Evolutionary conservation across 2,113 vertebrate genomes (phyloP), one percentile per base, ranked within the genome.

Genomic region (Austrofundulus limnaeus): DNA sequence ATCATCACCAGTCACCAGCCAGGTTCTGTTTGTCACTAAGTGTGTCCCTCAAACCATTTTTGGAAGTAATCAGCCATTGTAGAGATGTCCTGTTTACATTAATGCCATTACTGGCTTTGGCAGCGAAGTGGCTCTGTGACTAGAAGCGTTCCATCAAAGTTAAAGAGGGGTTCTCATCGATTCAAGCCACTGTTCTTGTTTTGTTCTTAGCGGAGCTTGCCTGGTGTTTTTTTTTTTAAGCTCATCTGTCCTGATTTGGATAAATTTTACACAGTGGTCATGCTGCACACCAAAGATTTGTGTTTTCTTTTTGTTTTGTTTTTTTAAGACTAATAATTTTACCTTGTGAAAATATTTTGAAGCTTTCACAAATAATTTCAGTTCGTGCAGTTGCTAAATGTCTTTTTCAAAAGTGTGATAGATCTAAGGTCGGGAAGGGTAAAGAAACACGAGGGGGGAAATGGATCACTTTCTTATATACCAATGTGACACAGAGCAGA

Each of bases 31-130:
- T 53, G 67, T 60, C 62, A 39, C 25, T 2, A n/a, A 58, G 46
- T 54, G 24, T 64, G 63, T 77, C 67, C n/a, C 62, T 78, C 56
- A 69, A 68, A 72, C 74, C 56, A 62, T 52, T 70, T 64, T 53
- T 50, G 49, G 38, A 71, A 45, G 41, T 49, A 57, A 83, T 79
- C 42, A 72, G 54, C 58, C 47, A 56, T 49, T 54, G 45, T 41
- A 37, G 52, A 43, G 38, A 64, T 34, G 52, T 60, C 19, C 54
- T 56, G 11, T 66, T 50, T 11, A 9, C 21, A 45, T 71, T 69
- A 31, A 17, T 19, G 47, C 16, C 23, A 54, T 49, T 46, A 10
- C 20, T 70, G 38, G 31, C 51, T 54, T 0, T 17, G 19, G 43
- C 13, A 53, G 38, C 34, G 48, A 23, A 50, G 38, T 56, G 64